These are phyloP conservation scores for Scarus forsteni DNA, from an alignment of 2,797 vertebrate genomes.

Conservation along the genomic window DNA sequence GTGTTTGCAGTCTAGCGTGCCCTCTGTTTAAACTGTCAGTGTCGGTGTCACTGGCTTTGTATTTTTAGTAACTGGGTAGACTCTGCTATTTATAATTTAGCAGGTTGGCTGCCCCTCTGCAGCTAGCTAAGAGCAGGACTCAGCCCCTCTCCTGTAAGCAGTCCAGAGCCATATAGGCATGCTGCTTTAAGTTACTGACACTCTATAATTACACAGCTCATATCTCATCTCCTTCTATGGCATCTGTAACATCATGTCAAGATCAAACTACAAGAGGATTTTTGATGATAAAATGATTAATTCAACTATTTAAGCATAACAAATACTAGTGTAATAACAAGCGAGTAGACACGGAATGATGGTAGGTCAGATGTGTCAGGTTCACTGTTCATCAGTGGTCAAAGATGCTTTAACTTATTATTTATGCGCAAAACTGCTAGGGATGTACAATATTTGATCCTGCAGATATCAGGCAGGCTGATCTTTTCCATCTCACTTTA, in stretches of 20 bases:
- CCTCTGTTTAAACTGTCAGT: slow-evolving; percentile 67
- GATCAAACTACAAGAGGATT: background rate
- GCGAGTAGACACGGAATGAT: background rate
- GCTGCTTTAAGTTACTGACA: slow-evolving; percentile 36
- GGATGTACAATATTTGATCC: too few relatives aligned
- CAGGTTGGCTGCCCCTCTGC: slow-evolving; percentile 60
- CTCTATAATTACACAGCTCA: slow-evolving; percentile 66
- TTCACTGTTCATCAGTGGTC: too few relatives aligned
- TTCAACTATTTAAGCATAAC: background rate
- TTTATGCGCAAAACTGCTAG: too few relatives aligned
- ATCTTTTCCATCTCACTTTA: too few relatives aligned
- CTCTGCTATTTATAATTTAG: slow-evolving; percentile 86
- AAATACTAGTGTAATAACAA: background rate
- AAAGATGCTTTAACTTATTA: too few relatives aligned
- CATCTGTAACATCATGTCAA: slow-evolving; percentile 14
- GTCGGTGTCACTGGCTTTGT: slow-evolving; percentile 74
- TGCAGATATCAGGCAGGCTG: too few relatives aligned
- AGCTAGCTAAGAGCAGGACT: slow-evolving; percentile 36
- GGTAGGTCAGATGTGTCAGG: background rate
- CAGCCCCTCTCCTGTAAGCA: slow-evolving; percentile 23
- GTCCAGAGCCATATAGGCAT: slow-evolving; percentile 26
- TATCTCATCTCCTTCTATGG: slow-evolving; percentile 58
- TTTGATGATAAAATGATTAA: background rate
- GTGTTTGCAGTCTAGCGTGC: slow-evolving; percentile 47
- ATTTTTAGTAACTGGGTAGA: slow-evolving; percentile 85